Percentiles rank a stretch among this genome's conserved stretches.
These are phyloP conservation scores for Torymus aiolomorphi DNA, from an alignment of 2,888 invertebrate genomes.

Conservation along the genomic window DNA sequence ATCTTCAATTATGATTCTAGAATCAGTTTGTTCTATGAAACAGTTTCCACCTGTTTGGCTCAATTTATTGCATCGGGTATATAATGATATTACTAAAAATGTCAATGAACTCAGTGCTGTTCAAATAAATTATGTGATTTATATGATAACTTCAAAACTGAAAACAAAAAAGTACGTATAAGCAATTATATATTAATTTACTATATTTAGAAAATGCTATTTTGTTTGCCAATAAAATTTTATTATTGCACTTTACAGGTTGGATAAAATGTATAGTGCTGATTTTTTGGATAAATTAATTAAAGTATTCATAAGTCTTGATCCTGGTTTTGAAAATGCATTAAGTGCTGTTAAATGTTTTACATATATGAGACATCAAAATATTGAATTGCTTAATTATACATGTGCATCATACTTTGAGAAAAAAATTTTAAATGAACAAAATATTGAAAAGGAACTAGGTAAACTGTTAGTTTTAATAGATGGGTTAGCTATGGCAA, in stretches of 20 bases:
- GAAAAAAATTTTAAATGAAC: not conserved
- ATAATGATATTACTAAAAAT: slow-evolving; percentile 25
- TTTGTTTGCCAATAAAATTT: not conserved
- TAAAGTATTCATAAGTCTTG: slow-evolving; percentile 23
- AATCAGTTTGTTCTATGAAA: not conserved
- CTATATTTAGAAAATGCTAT: not conserved
- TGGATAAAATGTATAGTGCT: slow-evolving; percentile 12
- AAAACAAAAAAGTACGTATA: not conserved
- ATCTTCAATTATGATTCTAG: slow-evolving; percentile 5
- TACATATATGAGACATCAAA: not conserved
- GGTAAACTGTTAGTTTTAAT: slow-evolving; percentile 32
- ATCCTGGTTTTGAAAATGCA: slow-evolving; percentile 27
- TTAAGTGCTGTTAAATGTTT: slow-evolving; percentile 26
- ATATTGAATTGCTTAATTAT: slow-evolving; percentile 39
- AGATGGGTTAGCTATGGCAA: not conserved
- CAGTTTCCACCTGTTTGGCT: too few species aligned
- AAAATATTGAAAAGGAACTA: not conserved
- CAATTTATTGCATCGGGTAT: not conserved
- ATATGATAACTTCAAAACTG: too few species aligned
- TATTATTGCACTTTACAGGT: not conserved
- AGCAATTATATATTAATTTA: not conserved
- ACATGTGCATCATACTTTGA: slow-evolving; percentile 43
- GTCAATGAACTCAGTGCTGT: not conserved
- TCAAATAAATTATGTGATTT: slow-evolving; percentile 19
- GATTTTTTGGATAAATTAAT: slow-evolving; percentile 9